phyloP scores from a whole-genome alignment of 2,797 vertebrate species.

The Salarias fasciatus region DNA sequence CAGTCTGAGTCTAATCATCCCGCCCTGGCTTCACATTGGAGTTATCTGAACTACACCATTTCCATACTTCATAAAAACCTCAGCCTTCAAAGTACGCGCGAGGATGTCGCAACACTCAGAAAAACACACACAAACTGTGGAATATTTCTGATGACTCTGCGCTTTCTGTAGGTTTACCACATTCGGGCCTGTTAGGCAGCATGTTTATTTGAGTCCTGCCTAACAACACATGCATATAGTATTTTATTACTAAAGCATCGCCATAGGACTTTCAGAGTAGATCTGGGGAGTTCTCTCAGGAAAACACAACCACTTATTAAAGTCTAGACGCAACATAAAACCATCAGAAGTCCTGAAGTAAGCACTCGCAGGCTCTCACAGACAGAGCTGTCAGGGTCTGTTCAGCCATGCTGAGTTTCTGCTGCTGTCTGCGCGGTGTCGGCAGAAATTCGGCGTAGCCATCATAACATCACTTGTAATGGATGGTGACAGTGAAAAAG shows the following conservation, averaged over 20 bases:
- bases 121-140: conserved; percentile 29
- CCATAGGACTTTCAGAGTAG: conserved; percentile 84
- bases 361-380: conserved; percentile 78
- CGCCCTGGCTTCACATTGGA: too few relatives aligned
- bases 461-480: conserved; percentile 19
- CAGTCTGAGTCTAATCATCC: too few relatives aligned
- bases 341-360: conserved; percentile 87
- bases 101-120: conserved; percentile 16
- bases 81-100: conserved; percentile 33
- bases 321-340: conserved; percentile 99
- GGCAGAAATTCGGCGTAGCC: conserved; percentile 29
- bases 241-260: conserved; percentile 81
- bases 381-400: conserved; percentile 64
- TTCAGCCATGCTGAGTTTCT: conserved; percentile 59
- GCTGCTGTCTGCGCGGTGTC: conserved; percentile 41
- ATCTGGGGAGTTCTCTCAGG: conserved; percentile 80
- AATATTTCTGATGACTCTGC: conserved; percentile 66
- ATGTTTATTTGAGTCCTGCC: conserved; percentile 76
- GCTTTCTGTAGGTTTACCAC: conserved; percentile 66
- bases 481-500: conserved; percentile 25
- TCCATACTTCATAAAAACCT: conserved; percentile 45
- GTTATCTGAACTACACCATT: conserved; percentile 25
- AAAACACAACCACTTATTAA: conserved; percentile 94
- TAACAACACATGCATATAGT: conserved; percentile 74
- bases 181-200: conserved; percentile 65